Percentiles rank a stretch among this genome's conserved stretches.
Evolutionary conservation across 2,888 invertebrate species (phyloP).

Genomic region (Orchestes rusci): DNA sequence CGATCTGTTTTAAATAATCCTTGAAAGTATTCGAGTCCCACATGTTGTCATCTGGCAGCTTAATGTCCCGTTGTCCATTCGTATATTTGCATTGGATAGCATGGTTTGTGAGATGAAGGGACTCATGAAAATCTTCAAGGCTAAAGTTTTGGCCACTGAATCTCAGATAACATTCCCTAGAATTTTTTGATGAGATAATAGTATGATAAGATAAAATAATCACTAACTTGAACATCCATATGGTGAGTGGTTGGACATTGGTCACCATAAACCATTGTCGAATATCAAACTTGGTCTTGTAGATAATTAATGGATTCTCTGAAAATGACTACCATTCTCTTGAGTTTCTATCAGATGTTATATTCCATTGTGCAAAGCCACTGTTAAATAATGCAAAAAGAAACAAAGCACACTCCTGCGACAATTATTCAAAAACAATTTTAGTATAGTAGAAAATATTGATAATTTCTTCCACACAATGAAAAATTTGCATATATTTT

Average conservation of each 20-base stretch:
- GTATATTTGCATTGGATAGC: slow-evolving; percentile 86
- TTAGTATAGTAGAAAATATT: too few species aligned
- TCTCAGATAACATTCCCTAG: slow-evolving; percentile 82
- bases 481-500: too few species aligned
- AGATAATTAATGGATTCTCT: slow-evolving; percentile 84
- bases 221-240: slow-evolving; percentile 83
- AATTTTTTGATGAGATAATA: not conserved
- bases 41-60: slow-evolving; percentile 87
- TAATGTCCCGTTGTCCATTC: slow-evolving; percentile 60
- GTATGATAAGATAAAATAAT: not conserved
- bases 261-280: slow-evolving; percentile 93
- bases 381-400: too few species aligned
- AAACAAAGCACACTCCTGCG: too few species aligned
- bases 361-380: too few species aligned
- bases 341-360: too few species aligned
- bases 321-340: slow-evolving; percentile 31
- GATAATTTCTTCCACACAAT: too few species aligned
- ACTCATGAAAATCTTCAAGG: slow-evolving; percentile 83
- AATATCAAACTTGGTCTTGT: slow-evolving; percentile 91
- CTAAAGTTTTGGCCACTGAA: slow-evolving; percentile 88
- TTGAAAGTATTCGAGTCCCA: slow-evolving; percentile 86
- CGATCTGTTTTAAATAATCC: slow-evolving; percentile 56
- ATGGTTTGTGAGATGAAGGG: slow-evolving; percentile 88
- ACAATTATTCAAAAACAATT: too few species aligned
- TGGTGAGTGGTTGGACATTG: slow-evolving; percentile 79